A percentile compares a stretch with the other conserved stretches of the same genome.
These are phyloP conservation scores for Scaptomyza tumidula DNA, from an alignment of 2,888 invertebrate genomes.

Conservation along the genomic window DNA sequence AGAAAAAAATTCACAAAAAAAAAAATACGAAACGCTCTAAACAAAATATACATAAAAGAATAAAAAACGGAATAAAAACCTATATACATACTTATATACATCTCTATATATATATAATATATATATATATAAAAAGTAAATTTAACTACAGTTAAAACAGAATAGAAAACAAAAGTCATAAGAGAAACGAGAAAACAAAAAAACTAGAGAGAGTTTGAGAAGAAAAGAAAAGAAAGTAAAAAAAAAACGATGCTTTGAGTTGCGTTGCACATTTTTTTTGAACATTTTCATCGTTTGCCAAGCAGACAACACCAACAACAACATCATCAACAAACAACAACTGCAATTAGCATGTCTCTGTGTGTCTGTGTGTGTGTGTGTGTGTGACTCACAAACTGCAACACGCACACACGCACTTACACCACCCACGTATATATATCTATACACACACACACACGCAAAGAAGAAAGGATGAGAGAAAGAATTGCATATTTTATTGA, in stretches of 20 bases:
- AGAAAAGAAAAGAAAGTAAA: conserved; percentile 22
- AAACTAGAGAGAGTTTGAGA: conserved; percentile 36
- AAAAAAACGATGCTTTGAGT: conserved; percentile 71
- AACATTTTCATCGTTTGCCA: conserved; percentile 76
- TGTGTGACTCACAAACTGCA: conserved; percentile 33
- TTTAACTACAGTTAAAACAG: conserved; percentile 71
- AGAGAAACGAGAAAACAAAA: conserved; percentile 30
- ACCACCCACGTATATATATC: conserved; percentile 13
- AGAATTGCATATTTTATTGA: conserved; percentile 58
- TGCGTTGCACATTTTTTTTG: conserved; percentile 78
- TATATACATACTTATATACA: conserved; percentile 62
- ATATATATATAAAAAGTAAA: conserved; percentile 57
- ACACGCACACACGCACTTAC: conserved; percentile 26
- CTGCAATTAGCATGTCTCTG: conserved; percentile 42
- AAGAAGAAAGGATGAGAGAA: conserved; percentile 28
- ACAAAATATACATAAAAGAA: conserved; percentile 61
- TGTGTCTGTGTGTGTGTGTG: conserved; percentile 11
- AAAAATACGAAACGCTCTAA: conserved; percentile 72
- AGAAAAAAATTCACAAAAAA: conserved; percentile 68
- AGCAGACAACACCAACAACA: conserved; percentile 63
- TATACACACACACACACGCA: conserved; percentile 34
- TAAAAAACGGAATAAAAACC: conserved; percentile 29
- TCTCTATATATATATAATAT: conserved; percentile 43
- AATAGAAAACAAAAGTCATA: conserved; percentile 57
- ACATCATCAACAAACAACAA: conserved; percentile 43